phyloP scores from a whole-genome alignment of 2,797 vertebrate genomes.

The Sebastes alutus region DNA sequence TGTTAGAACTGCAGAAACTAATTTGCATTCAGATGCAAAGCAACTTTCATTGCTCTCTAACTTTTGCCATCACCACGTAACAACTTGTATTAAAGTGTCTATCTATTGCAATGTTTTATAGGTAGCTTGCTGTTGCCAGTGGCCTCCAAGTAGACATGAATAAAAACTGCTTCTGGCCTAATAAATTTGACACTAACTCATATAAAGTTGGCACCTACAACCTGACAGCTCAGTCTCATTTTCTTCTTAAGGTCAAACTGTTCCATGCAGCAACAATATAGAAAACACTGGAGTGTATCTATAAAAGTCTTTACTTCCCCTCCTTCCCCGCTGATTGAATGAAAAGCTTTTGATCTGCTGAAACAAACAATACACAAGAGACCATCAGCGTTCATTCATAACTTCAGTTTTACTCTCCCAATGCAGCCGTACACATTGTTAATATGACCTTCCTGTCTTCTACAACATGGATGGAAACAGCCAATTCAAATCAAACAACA shows the following conservation, averaged over 20 bases:
- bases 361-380: slow-evolving; percentile 54
- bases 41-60: not conserved
- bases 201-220: not conserved
- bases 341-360: slow-evolving; percentile 51
- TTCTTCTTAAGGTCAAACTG: slow-evolving; percentile 12
- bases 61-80: not conserved
- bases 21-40: not conserved
- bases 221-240: not conserved
- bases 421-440: slow-evolving; percentile 29
- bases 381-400: slow-evolving; percentile 55
- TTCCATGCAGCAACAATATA: slow-evolving; percentile 30
- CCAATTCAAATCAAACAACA: slow-evolving; percentile 11
- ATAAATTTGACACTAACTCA: not conserved
- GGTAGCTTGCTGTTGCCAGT: not conserved
- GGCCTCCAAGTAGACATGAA: not conserved
- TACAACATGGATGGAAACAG: not conserved
- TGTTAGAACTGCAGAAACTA: not conserved
- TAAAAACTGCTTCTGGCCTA: not conserved
- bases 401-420: slow-evolving; percentile 27
- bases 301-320: slow-evolving; percentile 54
- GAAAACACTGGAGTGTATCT: slow-evolving; percentile 36
- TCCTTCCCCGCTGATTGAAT: slow-evolving; percentile 59
- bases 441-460: slow-evolving; percentile 13
- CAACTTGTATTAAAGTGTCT: not conserved
- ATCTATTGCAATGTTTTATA: not conserved